These are phyloP conservation scores for Astreopora myriophthalma DNA, from an alignment of 64 coral and sea anemone genomes.

Conservation along the genomic window DNA sequence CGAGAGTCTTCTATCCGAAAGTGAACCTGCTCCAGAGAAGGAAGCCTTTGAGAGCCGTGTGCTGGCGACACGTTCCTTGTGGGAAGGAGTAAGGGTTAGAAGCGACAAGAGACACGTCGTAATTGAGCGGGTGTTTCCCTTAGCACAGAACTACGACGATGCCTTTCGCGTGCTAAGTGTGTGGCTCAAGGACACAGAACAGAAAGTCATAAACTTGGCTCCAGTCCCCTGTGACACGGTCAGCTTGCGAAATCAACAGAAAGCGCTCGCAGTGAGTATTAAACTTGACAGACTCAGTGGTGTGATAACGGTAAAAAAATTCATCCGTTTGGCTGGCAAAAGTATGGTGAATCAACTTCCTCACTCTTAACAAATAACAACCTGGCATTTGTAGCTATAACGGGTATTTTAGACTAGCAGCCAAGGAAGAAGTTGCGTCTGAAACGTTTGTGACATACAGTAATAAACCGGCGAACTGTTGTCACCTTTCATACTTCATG, in stretches of 20 bases:
- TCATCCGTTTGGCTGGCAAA: background rate
- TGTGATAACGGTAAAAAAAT: too few species aligned
- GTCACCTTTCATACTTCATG: too few species aligned
- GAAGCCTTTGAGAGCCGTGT: constrained; percentile 71
- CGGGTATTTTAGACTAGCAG: too few species aligned
- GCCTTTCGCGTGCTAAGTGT: constrained; percentile 71
- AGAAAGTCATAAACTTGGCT: constrained; percentile 72
- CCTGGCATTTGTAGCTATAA: too few species aligned
- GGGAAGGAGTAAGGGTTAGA: constrained; percentile 62
- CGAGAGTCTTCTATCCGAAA: constrained; percentile 64
- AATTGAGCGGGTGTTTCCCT: constrained; percentile 88
- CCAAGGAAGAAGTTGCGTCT: too few species aligned
- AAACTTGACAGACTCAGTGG: too few species aligned
- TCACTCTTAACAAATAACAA: too few species aligned
- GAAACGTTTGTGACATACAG: too few species aligned
- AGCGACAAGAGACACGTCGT: constrained; percentile 71
- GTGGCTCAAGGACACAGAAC: constrained; percentile 79
- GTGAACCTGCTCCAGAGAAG: constrained; percentile 60
- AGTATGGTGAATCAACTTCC: too few species aligned
- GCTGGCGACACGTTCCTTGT: constrained; percentile 68
- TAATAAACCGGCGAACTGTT: too few species aligned
- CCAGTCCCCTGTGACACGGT: constrained; percentile 81
- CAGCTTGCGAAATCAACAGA: constrained; percentile 65
- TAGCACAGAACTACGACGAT: constrained; percentile 90
- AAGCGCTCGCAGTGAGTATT: background rate